These are phyloP conservation scores for Ligdia adustata DNA, from an alignment of 2,888 invertebrate genomes.

Conservation along the genomic window DNA sequence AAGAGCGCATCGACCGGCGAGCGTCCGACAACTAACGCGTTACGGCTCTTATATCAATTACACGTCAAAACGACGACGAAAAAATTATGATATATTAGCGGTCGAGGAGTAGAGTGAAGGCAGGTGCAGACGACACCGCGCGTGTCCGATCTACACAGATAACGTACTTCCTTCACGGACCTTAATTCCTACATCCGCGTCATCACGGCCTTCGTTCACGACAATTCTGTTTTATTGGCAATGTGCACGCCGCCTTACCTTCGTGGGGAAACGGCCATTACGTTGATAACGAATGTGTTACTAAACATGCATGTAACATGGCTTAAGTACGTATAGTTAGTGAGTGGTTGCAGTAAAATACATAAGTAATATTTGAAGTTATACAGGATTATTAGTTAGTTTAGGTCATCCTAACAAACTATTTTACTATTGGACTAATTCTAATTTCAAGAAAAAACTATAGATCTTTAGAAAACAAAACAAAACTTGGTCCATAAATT, in stretches of 20 bases:
- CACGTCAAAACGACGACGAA: constrained; percentile 34
- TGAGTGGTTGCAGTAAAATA: too few species aligned
- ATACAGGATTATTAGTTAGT: too few species aligned
- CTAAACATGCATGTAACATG: too few species aligned
- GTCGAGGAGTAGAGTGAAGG: constrained; percentile 44
- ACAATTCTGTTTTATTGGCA: constrained; percentile 55
- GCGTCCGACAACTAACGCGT: constrained; percentile 21
- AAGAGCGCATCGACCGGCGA: constrained; percentile 8
- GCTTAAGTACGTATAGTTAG: too few species aligned
- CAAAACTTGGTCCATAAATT: too few species aligned
- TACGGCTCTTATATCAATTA: constrained; percentile 40
- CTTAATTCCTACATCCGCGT: constrained; percentile 49
- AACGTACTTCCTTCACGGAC: constrained; percentile 49
- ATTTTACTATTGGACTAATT: too few species aligned
- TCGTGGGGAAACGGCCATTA: too few species aligned
- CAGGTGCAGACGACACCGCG: constrained; percentile 60
- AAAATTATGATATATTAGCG: constrained; percentile 38
- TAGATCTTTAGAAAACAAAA: too few species aligned
- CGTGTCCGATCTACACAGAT: constrained; percentile 31
- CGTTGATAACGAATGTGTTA: too few species aligned
- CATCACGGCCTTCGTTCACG: constrained; percentile 47
- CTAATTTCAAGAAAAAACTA: too few species aligned
- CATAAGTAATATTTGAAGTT: too few species aligned
- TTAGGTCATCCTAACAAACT: too few species aligned
- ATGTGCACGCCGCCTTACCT: constrained; percentile 36